Evolutionary conservation across 2,888 invertebrate species (phyloP).

Genomic region (Polylopha cassiicola): DNA sequence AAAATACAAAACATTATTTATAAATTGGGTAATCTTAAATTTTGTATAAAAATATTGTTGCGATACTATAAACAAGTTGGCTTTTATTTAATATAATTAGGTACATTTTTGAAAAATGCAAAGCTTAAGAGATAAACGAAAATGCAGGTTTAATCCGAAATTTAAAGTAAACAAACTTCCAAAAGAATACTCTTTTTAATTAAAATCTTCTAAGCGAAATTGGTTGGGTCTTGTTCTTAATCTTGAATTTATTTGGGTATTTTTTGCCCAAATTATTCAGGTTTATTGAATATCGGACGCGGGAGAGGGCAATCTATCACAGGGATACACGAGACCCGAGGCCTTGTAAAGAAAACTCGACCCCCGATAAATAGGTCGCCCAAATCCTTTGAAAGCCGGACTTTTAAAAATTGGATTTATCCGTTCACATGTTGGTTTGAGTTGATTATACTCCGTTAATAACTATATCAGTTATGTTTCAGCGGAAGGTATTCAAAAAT

Average conservation of each 20-base stretch:
- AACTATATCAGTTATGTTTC: no score
- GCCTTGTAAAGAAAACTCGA: slow-evolving; percentile 47
- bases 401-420: slow-evolving; percentile 59
- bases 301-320: slow-evolving; percentile 56
- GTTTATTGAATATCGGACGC: slow-evolving; percentile 59
- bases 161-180: slow-evolving; percentile 30
- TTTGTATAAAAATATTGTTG: no score
- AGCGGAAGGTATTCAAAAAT: no score
- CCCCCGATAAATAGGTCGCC: slow-evolving; percentile 51
- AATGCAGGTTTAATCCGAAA: no score
- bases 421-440: slow-evolving; percentile 45
- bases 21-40: no score
- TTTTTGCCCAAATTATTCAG: slow-evolving; percentile 61
- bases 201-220: slow-evolving; percentile 46
- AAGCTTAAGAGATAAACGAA: no score
- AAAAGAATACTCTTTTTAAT: slow-evolving; percentile 40
- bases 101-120: no score
- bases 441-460: slow-evolving; percentile 31
- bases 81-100: no score
- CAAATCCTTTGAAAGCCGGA: slow-evolving; percentile 48
- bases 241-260: slow-evolving; percentile 46
- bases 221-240: slow-evolving; percentile 46
- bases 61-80: no score
- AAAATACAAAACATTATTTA: no score
- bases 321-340: slow-evolving; percentile 42